Base-by-base conservation (phyloP, 2,113 vertebrate genomes). In the Anarrhichthys ocellatus region DNA sequence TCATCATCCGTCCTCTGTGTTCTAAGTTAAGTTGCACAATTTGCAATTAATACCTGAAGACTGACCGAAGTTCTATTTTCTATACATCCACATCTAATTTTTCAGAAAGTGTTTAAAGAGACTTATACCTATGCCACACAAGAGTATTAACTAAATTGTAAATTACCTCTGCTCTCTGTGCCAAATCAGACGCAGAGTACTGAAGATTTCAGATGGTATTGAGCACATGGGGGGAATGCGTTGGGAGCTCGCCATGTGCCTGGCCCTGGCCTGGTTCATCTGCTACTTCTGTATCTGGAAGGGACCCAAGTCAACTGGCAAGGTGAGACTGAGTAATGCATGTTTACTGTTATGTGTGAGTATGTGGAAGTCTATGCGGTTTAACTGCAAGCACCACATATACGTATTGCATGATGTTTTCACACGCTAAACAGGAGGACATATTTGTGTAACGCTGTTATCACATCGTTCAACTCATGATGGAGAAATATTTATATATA, bases 231-330 rank as follows among this genome's bases (percentile, higher is more conserved):
- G 98, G 24, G 94, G 95, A 20, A 92, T 99, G 46, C 97, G 98
- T 71, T 99, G 98, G 98, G 98, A 99, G 86, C 95, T 99, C 62
- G 97, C 97, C 13, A 93, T 99, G 76, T 99, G 98, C 94, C 96
- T 99, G 61, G 94, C 97, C 44, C 94, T 97, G 54, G 98, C 98
- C 68, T 99, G 98, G 98, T 97, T 98, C 90, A 97, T 99, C 89
- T 99, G 98, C 87, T 99, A 99, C 88, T 99, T 99, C 91, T 99
- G 98, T 91, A 99, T 99, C 92, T 99, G 98, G 98, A 99, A 99
- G 91, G 98, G 98, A 52, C 98, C 98, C 87, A 99, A 99, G 94
- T 99, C 98, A 38, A 99, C 98, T 4, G 98, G 98, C 88, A 99
- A 99, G 97, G 98, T 99, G 92, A 96, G 95, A 50, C 6, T 24